Conservation (phyloP, 2,888 invertebrate species). For the Cryptus armator region DNA sequence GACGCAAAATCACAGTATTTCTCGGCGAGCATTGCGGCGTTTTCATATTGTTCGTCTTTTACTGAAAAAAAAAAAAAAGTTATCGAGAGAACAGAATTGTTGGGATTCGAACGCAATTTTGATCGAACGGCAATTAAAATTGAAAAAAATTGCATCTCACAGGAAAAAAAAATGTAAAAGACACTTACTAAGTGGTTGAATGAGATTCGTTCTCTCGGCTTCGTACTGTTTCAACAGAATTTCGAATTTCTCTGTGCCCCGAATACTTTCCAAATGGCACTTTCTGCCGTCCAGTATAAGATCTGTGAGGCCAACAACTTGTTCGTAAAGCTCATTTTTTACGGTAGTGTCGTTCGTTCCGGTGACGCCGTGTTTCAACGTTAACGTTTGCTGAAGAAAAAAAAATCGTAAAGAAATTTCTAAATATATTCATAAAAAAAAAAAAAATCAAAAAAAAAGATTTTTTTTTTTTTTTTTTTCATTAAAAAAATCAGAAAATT, state of each 20-base stretch:
- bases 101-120: not conserved
- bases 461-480: too few relatives aligned
- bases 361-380: conserved; percentile 86
- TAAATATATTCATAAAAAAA: too few relatives aligned
- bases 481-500: too few relatives aligned
- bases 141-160: not conserved
- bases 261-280: conserved; percentile 89
- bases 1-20: conserved; percentile 95
- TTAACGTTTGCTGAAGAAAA: conserved; percentile 79
- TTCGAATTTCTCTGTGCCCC: conserved; percentile 87
- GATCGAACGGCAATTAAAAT: not conserved
- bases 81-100: not conserved
- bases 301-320: conserved; percentile 90
- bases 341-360: conserved; percentile 87
- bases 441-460: too few relatives aligned
- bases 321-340: conserved; percentile 88
- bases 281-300: conserved; percentile 91
- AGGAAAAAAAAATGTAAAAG: not conserved
- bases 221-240: conserved; percentile 89
- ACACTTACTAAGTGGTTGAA: conserved; percentile 89
- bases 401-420: conserved; percentile 10
- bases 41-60: conserved; percentile 91
- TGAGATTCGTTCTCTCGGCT: conserved; percentile 88
- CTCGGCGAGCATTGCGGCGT: conserved; percentile 94
- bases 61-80: conserved; percentile 86